Percentiles rank a stretch among this genome's conserved stretches.
These are phyloP conservation scores for Ormyrus pomaceus DNA, from an alignment of 2,888 invertebrate genomes.

Conservation along the genomic window DNA sequence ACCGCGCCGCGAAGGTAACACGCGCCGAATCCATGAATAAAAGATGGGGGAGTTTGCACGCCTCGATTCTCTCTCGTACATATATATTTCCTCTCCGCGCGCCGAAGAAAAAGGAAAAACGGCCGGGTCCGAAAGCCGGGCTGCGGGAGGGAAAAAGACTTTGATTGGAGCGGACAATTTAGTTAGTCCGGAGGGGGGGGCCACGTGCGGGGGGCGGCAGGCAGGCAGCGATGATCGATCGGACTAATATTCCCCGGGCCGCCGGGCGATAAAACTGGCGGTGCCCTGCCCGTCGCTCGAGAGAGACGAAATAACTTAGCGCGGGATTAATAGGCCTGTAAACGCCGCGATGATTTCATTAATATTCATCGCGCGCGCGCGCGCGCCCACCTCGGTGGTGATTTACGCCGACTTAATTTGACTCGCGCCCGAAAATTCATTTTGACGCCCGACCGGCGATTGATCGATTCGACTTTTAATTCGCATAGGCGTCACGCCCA, in stretches of 20 bases:
- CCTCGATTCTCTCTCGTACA: neutral
- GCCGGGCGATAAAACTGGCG: constrained; percentile 68
- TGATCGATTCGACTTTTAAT: constrained; percentile 45
- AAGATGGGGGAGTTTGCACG: constrained; percentile 63
- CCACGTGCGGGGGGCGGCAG: constrained; percentile 50
- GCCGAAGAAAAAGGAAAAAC: too few species aligned
- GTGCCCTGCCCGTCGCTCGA: neutral
- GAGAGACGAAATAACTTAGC: constrained; percentile 71
- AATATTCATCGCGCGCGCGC: constrained; percentile 69
- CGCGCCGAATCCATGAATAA: constrained; percentile 62
- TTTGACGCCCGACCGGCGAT: constrained; percentile 47
- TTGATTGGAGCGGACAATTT: neutral
- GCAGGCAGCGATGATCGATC: constrained; percentile 69
- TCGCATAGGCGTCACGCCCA: constrained; percentile 32
- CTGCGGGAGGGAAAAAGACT: constrained; percentile 2
- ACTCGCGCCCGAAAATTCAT: constrained; percentile 23
- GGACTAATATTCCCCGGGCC: constrained; percentile 69
- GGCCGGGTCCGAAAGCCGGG: neutral
- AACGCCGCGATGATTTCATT: constrained; percentile 74
- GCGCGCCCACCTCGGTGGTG: constrained; percentile 29
- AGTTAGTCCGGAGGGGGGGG: neutral
- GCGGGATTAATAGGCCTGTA: constrained; percentile 73
- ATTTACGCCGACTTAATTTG: constrained; percentile 57
- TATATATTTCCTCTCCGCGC: too few species aligned
- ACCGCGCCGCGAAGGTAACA: neutral